Evolutionary conservation across 2,797 vertebrate genomes (phyloP), one percentile per base, ranked within the genome.

Genomic region (Sparus aurata): DNA sequence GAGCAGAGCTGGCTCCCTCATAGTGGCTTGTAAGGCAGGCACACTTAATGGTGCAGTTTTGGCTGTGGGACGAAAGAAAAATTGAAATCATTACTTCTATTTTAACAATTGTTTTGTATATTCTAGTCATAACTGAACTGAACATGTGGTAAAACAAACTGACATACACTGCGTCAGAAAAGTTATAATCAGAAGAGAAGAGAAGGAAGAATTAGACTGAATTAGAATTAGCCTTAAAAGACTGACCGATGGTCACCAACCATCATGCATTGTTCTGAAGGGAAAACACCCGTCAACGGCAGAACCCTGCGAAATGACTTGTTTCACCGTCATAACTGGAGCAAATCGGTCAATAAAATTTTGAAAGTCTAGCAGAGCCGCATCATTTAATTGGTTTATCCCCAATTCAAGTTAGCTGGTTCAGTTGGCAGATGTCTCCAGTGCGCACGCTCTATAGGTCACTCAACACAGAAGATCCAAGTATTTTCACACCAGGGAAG

Each of bases 11-110:
- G 93, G 86, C 89, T 92, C 91, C 92, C 87, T 92, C 87, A 69
- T 88, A 83, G 92, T 94, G 94, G 93, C 91, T 93, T 92, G 86
- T 94, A 94, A 94, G 91, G 93, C 95, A 96, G 95, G 95, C 94
- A 96, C 96, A 96, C 94, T 96, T 84, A 95, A 96, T 97, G 97
- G 96, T 97, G 97, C 94, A 98, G 95, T 97, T 98, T 98, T 96
- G 97, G 97, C 97, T 98, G 96, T 70, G 68, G 87, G 85, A 92
- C 20, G 82, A 76, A 85, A 85, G 53, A 84, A 80, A 68, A 54
- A 55, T 43, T 27, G 13, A 70, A 20, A 58, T 65, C 17, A 60
- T 73, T 80, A 71, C 23, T 77, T 82, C 25, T 4, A 64, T 76
- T 61, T 71, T 64, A 23, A 60, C 25, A 61, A 20, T 3, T 0